Base-by-base conservation (phyloP, 1,140 invertebrate species). In the Papilio glaucus region DNA sequence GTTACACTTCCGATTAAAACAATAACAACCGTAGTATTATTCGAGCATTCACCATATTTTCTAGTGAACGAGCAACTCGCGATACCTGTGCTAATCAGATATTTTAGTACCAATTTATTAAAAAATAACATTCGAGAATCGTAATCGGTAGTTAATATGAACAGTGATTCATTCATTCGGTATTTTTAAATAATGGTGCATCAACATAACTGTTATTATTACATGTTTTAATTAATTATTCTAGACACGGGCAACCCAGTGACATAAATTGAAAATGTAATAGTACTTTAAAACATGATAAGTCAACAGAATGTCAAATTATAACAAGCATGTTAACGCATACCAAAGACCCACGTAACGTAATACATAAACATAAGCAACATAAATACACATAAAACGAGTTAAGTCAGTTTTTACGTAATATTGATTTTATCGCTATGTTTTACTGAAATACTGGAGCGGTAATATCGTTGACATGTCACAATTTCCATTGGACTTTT, bases 291-390 rank as follows among this genome's bases (percentile, higher is more conserved):
- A 33, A 33, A 33, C 2, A 33, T 33, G 6, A 33, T 33, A 3
- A 33, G 29, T n/a, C n/a, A n/a, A n/a, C n/a, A n/a, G n/a, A n/a
- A n/a, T n/a, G n/a, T n/a, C n/a, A n/a, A n/a, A n/a, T n/a, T n/a
- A n/a, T n/a, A n/a, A 24, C 21, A 53, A 53, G 49, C 2, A 24
- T 53, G 0, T 24, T 53, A 24, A 53, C 1, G 4, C 41, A 38
- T 38, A 39, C 8, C 41, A 42, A 42, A 0, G 18, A 49, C 45
- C 21, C 49, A 57, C 21, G 49, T 57, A 24, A 24, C 12, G 4
- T 41, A 41, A 41, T 13, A 57, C 21, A 49, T 49, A 21, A 49
- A 26, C 45, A 57, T 53, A 21, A 53, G 21, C 49, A 7, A 57
- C 9, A 13, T 9, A 1, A 24, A 33, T 33, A 33, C 29, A 26